These are phyloP conservation scores for Platyrinchus mystaceus DNA, from an alignment of 2,797 vertebrate species.

Conservation along the genomic window DNA sequence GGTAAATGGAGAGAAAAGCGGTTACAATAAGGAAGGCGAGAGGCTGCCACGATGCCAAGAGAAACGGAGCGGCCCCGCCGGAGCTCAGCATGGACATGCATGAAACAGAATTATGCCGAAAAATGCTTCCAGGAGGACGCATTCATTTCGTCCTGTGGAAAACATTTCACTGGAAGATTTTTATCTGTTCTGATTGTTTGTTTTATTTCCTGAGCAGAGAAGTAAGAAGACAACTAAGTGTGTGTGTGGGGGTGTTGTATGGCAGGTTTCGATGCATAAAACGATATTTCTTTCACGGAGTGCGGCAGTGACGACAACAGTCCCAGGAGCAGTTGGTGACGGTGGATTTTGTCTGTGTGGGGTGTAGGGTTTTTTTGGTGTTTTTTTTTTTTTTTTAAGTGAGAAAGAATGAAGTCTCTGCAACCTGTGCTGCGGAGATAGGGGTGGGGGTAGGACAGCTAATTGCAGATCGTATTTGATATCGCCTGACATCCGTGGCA, in stretches of 20 bases:
- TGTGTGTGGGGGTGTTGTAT: background rate
- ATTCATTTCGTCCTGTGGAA: background rate
- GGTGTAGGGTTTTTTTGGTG: too few relatives aligned
- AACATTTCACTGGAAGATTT: background rate
- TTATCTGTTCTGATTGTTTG: background rate
- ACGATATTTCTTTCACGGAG: background rate
- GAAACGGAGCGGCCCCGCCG: background rate
- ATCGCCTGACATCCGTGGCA: background rate
- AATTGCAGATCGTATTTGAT: background rate
- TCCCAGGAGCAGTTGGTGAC: background rate
- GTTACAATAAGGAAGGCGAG: background rate
- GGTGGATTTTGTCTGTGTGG: background rate
- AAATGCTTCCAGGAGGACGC: background rate
- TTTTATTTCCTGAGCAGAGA: background rate
- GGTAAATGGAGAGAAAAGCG: background rate
- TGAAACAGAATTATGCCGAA: background rate
- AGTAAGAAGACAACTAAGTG: background rate
- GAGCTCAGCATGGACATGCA: background rate
- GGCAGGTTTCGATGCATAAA: background rate
- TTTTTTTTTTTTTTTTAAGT: background rate
- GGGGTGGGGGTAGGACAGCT: background rate
- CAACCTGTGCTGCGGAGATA: background rate
- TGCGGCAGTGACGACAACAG: accelerated
- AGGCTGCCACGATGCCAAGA: background rate
- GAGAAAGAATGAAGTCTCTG: background rate